These are phyloP conservation scores for Choristoneura fumiferana DNA, from an alignment of 1,140 invertebrate species.

Conservation along the genomic window DNA sequence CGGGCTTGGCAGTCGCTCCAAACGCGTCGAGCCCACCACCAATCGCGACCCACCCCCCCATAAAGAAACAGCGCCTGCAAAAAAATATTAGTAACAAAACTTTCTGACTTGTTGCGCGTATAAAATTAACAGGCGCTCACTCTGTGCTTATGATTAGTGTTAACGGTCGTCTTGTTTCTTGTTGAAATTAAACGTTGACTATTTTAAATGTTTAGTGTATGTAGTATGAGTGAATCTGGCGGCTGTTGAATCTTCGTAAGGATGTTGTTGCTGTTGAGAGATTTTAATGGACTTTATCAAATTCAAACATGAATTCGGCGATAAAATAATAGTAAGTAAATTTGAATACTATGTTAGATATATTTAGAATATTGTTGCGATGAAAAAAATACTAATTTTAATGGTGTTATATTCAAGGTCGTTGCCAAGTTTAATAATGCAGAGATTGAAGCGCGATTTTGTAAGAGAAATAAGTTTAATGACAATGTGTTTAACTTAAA, in stretches of 20 bases:
- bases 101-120: constrained; percentile 35
- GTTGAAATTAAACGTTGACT: constrained; percentile 51
- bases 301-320: neutral
- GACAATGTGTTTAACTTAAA: too few relatives aligned
- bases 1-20: constrained; percentile 60
- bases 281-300: neutral
- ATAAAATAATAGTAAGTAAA: constrained; percentile 1
- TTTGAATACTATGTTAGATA: neutral
- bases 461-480: too few relatives aligned
- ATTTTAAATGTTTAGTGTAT: constrained; percentile 41
- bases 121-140: constrained; percentile 65
- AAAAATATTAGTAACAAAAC: constrained; percentile 5
- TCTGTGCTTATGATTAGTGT: constrained; percentile 39
- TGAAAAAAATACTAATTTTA: too few relatives aligned
- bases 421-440: too few relatives aligned
- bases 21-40: constrained; percentile 43
- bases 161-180: constrained; percentile 51
- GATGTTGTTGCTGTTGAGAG: neutral
- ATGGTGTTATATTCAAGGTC: too few relatives aligned
- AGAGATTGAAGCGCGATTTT: too few relatives aligned
- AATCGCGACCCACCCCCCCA: constrained; percentile 24
- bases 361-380: too few relatives aligned
- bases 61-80: constrained; percentile 37
- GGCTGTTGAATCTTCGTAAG: neutral
- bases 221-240: neutral